Base-by-base conservation (phyloP, 2,888 invertebrate genomes). In the Drosophila nigritarsus region DNA sequence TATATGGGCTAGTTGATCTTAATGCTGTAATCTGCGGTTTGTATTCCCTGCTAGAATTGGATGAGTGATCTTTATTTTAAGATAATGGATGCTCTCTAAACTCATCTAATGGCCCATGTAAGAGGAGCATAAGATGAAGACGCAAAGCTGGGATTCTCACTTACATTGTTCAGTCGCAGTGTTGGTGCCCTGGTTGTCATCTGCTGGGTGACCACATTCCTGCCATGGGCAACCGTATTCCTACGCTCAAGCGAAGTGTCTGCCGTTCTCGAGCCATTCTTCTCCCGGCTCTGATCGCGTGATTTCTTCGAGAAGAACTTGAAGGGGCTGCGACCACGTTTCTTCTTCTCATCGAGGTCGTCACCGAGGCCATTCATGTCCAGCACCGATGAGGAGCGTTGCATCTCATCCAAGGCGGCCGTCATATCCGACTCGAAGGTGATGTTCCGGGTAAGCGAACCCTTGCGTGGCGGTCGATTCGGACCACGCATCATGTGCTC, bases 241-340 rank as follows among this genome's bases (percentile, higher is more conserved):
- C 92, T 78, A 38, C 93, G 89, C 65, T 93, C 93, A 84, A 95
- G 65, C 5, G 92, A 83, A 1, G 87, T 83, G 59, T 92, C 92
- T 59, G 82, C 84, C 4, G 86, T 80, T n/a, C 91, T 78, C 2
- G 85, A 75, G 6, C 85, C 70, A 2, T 94, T 93, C 11, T 95
- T 94, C 49, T 96, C 96, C 24, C 95, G 95, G 79, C 96, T 96
- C 87, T 95, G 95, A 27, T 95, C 95, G 48, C 96, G 95, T 0
- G 93, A 92, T 92, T 97, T 97, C 89, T 97, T 96, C 34, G 96
- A 96, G 93, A 98, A 98, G 93, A 98, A 98, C 93, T 97, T 97
- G 93, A 99, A 99, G 24, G 99, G 98, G 45, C 98, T 98, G 78
- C 98, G 95, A 61, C 98, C 98, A 13, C 98, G 94, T 91, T 96